A percentile compares a stretch with the other conserved stretches of the same genome.
These are phyloP conservation scores for Leptinotarsa rubiginosa DNA, from an alignment of 2,888 invertebrate genomes.

Conservation along the genomic window DNA sequence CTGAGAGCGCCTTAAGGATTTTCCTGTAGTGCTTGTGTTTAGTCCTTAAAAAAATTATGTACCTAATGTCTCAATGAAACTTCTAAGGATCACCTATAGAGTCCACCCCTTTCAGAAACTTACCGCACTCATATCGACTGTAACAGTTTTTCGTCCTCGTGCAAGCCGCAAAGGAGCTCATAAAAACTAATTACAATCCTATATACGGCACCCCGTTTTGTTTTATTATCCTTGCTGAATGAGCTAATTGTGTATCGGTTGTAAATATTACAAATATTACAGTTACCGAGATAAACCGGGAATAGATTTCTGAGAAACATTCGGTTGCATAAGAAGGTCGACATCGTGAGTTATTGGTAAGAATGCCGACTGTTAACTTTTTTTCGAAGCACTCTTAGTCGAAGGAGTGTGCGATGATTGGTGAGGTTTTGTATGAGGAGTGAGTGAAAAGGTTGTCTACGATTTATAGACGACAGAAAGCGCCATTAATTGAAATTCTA, in stretches of 20 bases:
- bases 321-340: slow-evolving; percentile 22
- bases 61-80: no score
- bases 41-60: no score
- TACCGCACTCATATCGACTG: no score
- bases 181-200: slow-evolving; percentile 17
- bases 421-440: background rate
- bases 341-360: slow-evolving; percentile 7
- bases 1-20: no score
- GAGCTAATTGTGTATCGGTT: slow-evolving; percentile 16
- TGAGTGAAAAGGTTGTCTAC: background rate
- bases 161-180: background rate
- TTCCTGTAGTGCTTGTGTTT: no score
- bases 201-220: slow-evolving; percentile 12
- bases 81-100: no score
- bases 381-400: slow-evolving; percentile 1
- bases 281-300: slow-evolving; percentile 20
- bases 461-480: background rate
- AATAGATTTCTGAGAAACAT: slow-evolving; percentile 22
- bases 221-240: slow-evolving; percentile 9
- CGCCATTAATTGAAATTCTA: background rate
- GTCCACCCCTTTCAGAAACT: no score
- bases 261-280: slow-evolving; percentile 17
- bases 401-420: slow-evolving; percentile 2
- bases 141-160: slow-evolving; percentile 1
- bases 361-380: slow-evolving; percentile 10